Base-by-base conservation (phyloP, 1,140 invertebrate species). In the Theocolax elegans region DNA sequence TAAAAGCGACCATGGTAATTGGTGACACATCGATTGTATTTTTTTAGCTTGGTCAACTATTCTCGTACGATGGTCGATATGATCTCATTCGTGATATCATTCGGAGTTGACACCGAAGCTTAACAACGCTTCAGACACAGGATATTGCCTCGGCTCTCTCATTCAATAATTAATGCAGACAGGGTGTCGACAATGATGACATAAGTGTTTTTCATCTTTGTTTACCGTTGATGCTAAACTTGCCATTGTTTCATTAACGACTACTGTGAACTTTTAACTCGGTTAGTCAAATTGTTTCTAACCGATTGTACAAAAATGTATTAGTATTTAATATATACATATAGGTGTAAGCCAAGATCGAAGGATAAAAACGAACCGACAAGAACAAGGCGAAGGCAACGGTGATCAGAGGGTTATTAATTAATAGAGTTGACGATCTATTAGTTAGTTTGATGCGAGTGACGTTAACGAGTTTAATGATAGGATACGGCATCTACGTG, bases 351-450 rank as follows among this genome's bases (percentile, higher is more conserved):
- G n/a, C n/a, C n/a, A n/a, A n/a, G n/a, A n/a, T n/a, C n/a, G n/a
- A n/a, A n/a, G n/a, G n/a, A n/a, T n/a, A n/a, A n/a, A n/a, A n/a
- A n/a, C n/a, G n/a, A n/a, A n/a, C n/a, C n/a, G n/a, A n/a, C n/a
- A n/a, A n/a, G n/a, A n/a, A n/a, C n/a, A n/a, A n/a, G n/a, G n/a
- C n/a, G n/a, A n/a, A n/a, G n/a, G n/a, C n/a, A n/a, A n/a, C n/a
- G n/a, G n/a, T n/a, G n/a, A n/a, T n/a, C n/a, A n/a, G n/a, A n/a
- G n/a, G n/a, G 77, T 77, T 83, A 85, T 85, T 83, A 85, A 85
- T 84, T 85, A 80, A 85, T 83, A 79, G 79, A 82, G 76, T 81
- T 84, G 75, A 83, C 80, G 83, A 84, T 86, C 78, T 85, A 85
- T 85, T 85, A 84, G 81, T 81, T 83, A 80, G 77, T 81, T 84